These are phyloP conservation scores for Wiebesia pumilae DNA, from an alignment of 1,140 invertebrate genomes.

Conservation along the genomic window DNA sequence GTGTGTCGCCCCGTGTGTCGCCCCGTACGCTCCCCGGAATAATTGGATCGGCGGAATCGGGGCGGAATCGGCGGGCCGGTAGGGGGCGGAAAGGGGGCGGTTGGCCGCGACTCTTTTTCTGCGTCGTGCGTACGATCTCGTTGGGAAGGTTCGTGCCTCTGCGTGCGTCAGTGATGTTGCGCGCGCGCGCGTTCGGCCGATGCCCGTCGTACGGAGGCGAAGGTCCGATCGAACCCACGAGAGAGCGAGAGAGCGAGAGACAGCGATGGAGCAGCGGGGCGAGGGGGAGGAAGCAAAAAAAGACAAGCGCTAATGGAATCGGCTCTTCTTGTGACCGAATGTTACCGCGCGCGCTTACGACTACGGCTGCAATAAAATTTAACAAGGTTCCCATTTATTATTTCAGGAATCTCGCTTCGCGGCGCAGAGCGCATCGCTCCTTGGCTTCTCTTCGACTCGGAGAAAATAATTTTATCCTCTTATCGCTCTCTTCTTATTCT, in stretches of 20 bases:
- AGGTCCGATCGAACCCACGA: constrained; percentile 60
- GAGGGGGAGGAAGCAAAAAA: constrained; percentile 6
- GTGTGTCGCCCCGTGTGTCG: neutral
- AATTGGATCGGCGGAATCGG: constrained; percentile 66
- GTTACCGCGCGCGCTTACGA: constrained; percentile 54
- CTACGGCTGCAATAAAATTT: constrained; percentile 66
- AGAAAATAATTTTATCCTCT: constrained; percentile 53
- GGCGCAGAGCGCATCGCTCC: neutral
- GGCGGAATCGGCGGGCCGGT: constrained; percentile 60
- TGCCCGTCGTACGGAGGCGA: neutral
- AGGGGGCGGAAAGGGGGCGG: constrained; percentile 10
- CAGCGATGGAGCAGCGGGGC: constrained; percentile 51
- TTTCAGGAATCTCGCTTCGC: constrained; percentile 63
- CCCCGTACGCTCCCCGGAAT: constrained; percentile 51
- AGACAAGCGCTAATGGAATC: constrained; percentile 61
- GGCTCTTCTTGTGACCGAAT: constrained; percentile 62
- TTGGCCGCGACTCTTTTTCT: neutral
- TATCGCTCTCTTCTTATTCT: constrained; percentile 49
- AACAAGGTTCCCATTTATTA: constrained; percentile 68
- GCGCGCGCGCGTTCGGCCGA: constrained; percentile 32
- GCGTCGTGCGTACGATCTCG: constrained; percentile 4
- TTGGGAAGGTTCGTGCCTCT: constrained; percentile 25
- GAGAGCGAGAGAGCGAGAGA: constrained; percentile 57
- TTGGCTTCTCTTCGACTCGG: neutral
- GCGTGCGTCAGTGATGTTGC: constrained; percentile 41